Conservation (phyloP, 2,888 invertebrate species). For the Troides oblongomaculatus region DNA sequence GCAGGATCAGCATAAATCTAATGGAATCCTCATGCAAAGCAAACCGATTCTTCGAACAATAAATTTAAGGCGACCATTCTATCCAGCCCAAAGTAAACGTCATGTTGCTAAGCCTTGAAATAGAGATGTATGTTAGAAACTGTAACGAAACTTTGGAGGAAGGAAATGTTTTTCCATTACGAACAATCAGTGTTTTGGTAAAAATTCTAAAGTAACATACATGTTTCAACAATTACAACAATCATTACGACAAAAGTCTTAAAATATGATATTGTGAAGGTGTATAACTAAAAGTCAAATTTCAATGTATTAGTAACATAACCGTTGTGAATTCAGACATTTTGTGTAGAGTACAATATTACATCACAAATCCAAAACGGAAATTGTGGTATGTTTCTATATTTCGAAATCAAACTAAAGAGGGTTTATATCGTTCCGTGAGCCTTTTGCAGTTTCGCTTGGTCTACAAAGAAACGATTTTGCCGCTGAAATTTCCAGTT, state of each 20-base stretch:
- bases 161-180: conserved; percentile 4
- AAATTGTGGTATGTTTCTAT: neutral
- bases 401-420: neutral
- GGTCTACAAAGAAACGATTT: conserved; percentile 30
- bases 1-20: conserved; percentile 24
- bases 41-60: conserved; percentile 22
- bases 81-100: conserved; percentile 22
- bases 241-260: too few species aligned
- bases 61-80: conserved; percentile 26
- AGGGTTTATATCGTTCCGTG: conserved; percentile 12
- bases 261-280: too few species aligned
- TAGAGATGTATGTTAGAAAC: conserved; percentile 19
- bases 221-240: neutral
- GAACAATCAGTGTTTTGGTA: neutral
- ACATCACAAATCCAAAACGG: neutral
- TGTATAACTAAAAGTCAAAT: too few species aligned
- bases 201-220: neutral
- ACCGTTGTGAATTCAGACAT: neutral
- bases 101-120: conserved; percentile 16
- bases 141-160: neutral
- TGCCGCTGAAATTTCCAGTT: conserved; percentile 27
- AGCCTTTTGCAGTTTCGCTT: conserved; percentile 33
- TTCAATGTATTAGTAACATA: too few species aligned
- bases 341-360: neutral
- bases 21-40: conserved; percentile 20